A percentile compares a stretch with the other conserved stretches of the same genome.
phyloP scores from a whole-genome alignment of 2,113 vertebrate genomes.

The Climacteris rufus region DNA sequence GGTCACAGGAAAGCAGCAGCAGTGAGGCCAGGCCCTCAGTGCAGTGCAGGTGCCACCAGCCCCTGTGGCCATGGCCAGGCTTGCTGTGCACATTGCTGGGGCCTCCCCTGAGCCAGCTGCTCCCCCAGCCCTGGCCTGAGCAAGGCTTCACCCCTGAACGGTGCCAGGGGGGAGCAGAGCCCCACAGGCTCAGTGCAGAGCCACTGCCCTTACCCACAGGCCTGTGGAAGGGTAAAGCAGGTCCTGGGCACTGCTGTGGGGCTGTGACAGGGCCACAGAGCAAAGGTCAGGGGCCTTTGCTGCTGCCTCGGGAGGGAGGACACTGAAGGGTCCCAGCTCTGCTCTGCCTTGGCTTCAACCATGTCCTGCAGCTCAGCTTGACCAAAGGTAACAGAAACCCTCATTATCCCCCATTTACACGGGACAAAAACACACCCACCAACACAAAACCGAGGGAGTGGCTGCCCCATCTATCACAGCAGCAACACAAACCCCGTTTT shows the following conservation, averaged over 20 bases:
- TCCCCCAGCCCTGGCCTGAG: background rate
- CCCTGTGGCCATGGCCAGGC: background rate
- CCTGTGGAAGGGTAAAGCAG: background rate
- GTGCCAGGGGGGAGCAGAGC: background rate
- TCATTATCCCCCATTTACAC: background rate
- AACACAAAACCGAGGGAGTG: background rate
- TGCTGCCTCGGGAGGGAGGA: background rate
- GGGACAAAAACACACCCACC: background rate
- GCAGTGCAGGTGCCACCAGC: background rate
- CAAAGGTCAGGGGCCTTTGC: background rate
- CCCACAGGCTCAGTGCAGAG: background rate
- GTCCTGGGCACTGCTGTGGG: background rate
- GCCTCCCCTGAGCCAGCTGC: background rate
- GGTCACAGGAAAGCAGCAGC: background rate
- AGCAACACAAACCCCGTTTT: background rate
- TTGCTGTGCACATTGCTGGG: background rate
- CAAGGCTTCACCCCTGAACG: background rate
- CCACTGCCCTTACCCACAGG: background rate
- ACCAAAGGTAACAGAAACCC: background rate
- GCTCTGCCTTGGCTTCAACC: background rate
- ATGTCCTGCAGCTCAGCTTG: background rate
- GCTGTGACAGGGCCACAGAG: background rate
- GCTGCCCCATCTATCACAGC: background rate
- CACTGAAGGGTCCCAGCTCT: background rate
- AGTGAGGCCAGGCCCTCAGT: background rate